A percentile compares a stretch with the other conserved stretches of the same genome.
Conservation (phyloP, 2,888 invertebrate species). For the Pollenia griseotomentosa region DNA sequence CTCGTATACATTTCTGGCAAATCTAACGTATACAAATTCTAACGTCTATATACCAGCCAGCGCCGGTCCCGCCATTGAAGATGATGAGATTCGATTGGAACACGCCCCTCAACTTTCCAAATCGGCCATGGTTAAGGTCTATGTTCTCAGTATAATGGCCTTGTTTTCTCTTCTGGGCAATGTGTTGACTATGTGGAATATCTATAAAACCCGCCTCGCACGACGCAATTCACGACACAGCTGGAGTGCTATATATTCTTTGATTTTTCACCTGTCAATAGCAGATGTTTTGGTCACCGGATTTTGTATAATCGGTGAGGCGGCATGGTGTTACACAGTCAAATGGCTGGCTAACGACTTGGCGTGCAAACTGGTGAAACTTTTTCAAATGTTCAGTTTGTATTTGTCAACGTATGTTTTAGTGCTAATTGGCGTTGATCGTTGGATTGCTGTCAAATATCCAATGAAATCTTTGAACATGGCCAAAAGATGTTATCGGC, state of each 20-base stretch:
- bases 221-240: constrained; percentile 86
- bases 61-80: constrained; percentile 62
- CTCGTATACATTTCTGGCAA: constrained; percentile 56
- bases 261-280: constrained; percentile 92
- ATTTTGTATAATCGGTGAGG: constrained; percentile 92
- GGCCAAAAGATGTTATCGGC: constrained; percentile 88
- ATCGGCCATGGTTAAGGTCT: constrained; percentile 87
- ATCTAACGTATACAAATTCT: constrained; percentile 54
- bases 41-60: constrained; percentile 57
- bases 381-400: constrained; percentile 91
- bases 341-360: constrained; percentile 92
- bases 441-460: constrained; percentile 92
- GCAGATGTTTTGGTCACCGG: constrained; percentile 92
- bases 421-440: constrained; percentile 92
- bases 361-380: constrained; percentile 92
- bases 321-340: constrained; percentile 92
- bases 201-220: constrained; percentile 87
- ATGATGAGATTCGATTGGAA: constrained; percentile 82
- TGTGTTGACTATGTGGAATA: constrained; percentile 90
- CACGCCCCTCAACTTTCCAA: constrained; percentile 89
- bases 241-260: constrained; percentile 90
- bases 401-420: constrained; percentile 93
- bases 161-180: constrained; percentile 90
- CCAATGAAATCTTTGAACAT: constrained; percentile 90
- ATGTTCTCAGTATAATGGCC: constrained; percentile 89